Evolutionary conservation across 2,888 invertebrate genomes (phyloP).

Genomic region (Drosophila paranaensis): DNA sequence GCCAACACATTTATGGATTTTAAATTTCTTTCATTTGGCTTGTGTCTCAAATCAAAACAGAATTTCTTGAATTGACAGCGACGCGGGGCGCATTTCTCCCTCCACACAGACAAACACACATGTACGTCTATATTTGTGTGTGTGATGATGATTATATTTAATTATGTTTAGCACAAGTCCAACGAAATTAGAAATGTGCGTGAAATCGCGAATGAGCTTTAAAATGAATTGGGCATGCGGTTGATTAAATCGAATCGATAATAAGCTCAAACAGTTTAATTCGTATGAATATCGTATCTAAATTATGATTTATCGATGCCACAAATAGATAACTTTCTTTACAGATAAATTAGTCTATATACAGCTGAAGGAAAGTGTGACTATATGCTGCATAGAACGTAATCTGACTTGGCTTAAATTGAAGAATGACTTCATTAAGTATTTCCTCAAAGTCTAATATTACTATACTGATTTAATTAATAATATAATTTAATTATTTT

Average conservation of each 20-base stretch:
- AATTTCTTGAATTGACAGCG: conserved; percentile 66
- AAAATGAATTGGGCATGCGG: conserved; percentile 21
- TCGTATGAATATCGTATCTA: conserved; percentile 3
- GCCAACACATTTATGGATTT: conserved; percentile 59
- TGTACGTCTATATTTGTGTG: not conserved
- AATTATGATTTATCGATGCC: conserved; percentile 16
- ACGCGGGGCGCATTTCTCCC: conserved; percentile 45
- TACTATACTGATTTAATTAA: not conserved
- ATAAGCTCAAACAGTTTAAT: conserved; percentile 21
- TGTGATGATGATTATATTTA: conserved; percentile 56
- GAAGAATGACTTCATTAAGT: not conserved
- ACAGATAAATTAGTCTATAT: not conserved
- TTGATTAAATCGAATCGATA: conserved; percentile 48
- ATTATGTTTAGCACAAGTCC: conserved; percentile 73
- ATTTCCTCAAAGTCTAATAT: not conserved
- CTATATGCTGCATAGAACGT: not conserved
- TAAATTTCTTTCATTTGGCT: conserved; percentile 63
- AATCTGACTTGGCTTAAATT: not conserved
- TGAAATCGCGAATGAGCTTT: conserved; percentile 59
- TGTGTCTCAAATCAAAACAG: conserved; percentile 75
- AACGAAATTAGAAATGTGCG: conserved; percentile 30
- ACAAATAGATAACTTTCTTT: not conserved
- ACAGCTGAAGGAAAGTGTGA: not conserved
- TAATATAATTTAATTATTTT: too few species aligned
- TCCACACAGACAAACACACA: not conserved